A percentile compares a stretch with the other conserved stretches of the same genome.
Conservation (phyloP, 2,888 invertebrate species). For the Uropetala carovei region DNA sequence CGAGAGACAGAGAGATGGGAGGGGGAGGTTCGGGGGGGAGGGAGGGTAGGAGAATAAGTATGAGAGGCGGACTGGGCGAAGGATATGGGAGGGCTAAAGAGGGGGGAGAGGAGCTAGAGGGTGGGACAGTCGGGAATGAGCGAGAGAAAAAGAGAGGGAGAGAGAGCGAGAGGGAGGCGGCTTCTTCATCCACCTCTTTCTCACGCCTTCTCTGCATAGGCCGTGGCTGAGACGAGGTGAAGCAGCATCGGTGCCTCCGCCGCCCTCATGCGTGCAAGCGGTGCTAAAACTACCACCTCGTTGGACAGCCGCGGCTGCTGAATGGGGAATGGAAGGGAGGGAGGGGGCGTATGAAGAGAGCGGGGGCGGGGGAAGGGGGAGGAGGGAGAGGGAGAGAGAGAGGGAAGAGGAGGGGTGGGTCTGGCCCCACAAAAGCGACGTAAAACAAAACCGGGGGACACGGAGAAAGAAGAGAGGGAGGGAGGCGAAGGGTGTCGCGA, state of each 20-base stretch:
- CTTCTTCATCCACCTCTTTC: background rate
- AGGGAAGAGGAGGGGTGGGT: constrained; percentile 12
- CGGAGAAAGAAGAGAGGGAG: background rate
- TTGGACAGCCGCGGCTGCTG: constrained; percentile 38
- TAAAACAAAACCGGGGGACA: constrained; percentile 39
- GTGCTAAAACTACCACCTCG: constrained; percentile 49
- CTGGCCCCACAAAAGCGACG: constrained; percentile 43
- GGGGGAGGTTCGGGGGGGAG: background rate
- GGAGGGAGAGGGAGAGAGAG: background rate
- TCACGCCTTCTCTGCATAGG: background rate
- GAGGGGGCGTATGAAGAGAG: background rate
- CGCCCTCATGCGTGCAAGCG: constrained; percentile 37
- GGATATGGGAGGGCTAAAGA: background rate
- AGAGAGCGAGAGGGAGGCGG: background rate
- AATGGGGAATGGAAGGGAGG: background rate
- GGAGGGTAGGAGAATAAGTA: background rate
- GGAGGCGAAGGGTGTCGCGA: background rate
- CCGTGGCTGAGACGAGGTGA: background rate
- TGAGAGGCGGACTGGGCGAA: background rate
- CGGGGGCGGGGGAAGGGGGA: background rate
- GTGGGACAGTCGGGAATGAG: background rate
- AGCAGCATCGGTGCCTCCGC: constrained; percentile 1
- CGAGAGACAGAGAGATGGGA: background rate
- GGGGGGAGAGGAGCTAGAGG: background rate
- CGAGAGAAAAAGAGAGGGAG: background rate